These are phyloP conservation scores for Isichthys henryi DNA, from an alignment of 2,113 vertebrate species.

Conservation along the genomic window DNA sequence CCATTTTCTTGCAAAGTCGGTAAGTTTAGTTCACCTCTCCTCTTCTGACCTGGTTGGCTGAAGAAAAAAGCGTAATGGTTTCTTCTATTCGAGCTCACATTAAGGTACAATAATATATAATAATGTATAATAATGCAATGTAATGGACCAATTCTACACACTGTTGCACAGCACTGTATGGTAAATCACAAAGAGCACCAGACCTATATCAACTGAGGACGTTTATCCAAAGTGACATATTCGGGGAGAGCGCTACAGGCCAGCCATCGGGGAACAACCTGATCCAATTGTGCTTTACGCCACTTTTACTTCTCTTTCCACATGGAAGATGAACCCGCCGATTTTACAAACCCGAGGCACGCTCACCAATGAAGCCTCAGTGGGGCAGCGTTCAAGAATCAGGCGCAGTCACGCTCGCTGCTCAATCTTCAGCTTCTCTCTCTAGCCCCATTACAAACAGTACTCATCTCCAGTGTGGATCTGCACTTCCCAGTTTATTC, in stretches of 20 bases:
- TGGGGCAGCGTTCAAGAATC: background rate
- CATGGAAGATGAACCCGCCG: background rate
- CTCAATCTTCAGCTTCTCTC: background rate
- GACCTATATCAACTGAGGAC: background rate
- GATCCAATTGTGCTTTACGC: background rate
- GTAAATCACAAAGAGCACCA: background rate
- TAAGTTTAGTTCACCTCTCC: slow-evolving; percentile 11
- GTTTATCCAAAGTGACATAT: background rate
- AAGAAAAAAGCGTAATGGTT: background rate
- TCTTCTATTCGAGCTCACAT: background rate
- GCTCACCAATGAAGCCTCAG: background rate
- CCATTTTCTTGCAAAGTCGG: slow-evolving; percentile 30
- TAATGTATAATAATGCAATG: background rate
- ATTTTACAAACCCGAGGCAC: background rate
- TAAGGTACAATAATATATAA: background rate
- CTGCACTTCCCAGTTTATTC: background rate
- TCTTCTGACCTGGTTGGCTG: background rate
- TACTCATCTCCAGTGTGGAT: background rate
- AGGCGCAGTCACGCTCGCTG: background rate
- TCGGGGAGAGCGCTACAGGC: background rate
- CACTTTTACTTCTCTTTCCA: background rate
- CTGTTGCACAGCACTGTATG: background rate
- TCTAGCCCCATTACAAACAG: background rate
- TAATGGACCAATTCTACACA: background rate
- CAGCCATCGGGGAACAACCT: background rate